phyloP scores from a whole-genome alignment of 1,140 invertebrate species.

The Prorops nasuta region DNA sequence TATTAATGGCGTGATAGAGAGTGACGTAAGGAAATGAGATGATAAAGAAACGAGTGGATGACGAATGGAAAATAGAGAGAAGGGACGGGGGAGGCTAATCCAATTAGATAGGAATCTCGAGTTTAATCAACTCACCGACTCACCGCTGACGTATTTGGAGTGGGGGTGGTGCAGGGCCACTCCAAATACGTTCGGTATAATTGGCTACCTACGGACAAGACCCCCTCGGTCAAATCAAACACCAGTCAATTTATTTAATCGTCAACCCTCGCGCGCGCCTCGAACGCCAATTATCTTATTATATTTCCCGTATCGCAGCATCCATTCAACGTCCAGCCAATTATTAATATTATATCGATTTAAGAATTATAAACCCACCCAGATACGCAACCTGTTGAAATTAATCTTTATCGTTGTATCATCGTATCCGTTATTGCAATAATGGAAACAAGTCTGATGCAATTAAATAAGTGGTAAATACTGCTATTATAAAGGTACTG shows the following conservation, averaged over 20 bases:
- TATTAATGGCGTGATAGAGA: background rate
- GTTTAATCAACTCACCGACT: conserved; percentile 32
- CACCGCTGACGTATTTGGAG: conserved; percentile 18
- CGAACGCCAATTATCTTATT: conserved; percentile 9
- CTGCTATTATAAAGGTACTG: too few relatives aligned
- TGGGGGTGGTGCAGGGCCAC: background rate
- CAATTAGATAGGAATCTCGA: conserved; percentile 41
- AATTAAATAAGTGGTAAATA: too few relatives aligned
- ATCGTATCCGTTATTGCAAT: too few relatives aligned
- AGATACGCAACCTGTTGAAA: too few relatives aligned
- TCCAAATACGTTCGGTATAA: conserved; percentile 21
- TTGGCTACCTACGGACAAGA: conserved; percentile 26
- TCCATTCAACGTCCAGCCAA: too few relatives aligned
- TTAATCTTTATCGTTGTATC: too few relatives aligned
- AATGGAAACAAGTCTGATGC: too few relatives aligned
- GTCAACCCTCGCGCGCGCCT: conserved; percentile 7
- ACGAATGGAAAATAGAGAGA: conserved; percentile 25
- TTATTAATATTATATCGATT: too few relatives aligned
- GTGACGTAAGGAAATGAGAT: background rate
- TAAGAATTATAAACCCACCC: too few relatives aligned
- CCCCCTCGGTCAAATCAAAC: conserved; percentile 34
- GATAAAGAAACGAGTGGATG: conserved; percentile 16
- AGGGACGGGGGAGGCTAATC: conserved; percentile 29
- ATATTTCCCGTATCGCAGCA: too few relatives aligned
- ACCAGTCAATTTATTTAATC: conserved; percentile 23